Evolutionary conservation across 37 sponge, comb jelly and placozoan genomes (phyloP).

Genomic region (Beroe forskalii): DNA sequence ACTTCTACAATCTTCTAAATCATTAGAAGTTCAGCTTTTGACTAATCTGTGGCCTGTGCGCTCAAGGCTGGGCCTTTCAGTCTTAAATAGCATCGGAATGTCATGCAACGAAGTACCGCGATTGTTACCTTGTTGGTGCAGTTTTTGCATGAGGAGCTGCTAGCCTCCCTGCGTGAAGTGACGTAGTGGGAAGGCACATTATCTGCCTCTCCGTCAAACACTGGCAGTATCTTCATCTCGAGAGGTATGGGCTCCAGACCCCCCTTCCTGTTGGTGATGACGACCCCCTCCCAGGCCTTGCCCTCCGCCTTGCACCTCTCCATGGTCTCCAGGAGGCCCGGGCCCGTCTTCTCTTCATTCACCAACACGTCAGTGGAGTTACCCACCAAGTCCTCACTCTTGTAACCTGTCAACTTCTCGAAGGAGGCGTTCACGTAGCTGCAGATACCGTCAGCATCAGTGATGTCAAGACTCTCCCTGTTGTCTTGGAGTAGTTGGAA

Average conservation of each 20-base stretch:
- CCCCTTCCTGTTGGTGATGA: not conserved
- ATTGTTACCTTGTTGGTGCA: conserved; percentile 10
- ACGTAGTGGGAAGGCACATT: conserved; percentile 45
- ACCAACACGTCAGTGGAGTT: conserved; percentile 35
- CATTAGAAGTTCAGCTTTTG: too few species aligned
- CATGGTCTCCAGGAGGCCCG: conserved; percentile 10
- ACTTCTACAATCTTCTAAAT: too few species aligned
- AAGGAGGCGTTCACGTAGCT: conserved; percentile 39
- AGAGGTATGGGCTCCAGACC: conserved; percentile 33
- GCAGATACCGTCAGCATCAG: conserved; percentile 44
- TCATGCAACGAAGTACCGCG: too few species aligned
- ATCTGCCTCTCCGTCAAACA: conserved; percentile 37
- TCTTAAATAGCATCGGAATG: too few species aligned
- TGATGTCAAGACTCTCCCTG: conserved; percentile 36
- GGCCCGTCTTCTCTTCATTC: conserved; percentile 40
- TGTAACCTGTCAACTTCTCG: conserved; percentile 48
- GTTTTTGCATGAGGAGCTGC: not conserved
- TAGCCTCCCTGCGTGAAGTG: not conserved
- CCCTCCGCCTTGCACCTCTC: conserved; percentile 37
- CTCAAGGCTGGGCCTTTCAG: too few species aligned
- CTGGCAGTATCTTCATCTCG: conserved; percentile 53
- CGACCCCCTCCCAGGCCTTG: conserved; percentile 43
- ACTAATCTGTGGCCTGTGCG: too few species aligned
- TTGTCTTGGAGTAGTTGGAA: conserved; percentile 32
- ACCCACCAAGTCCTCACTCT: conserved; percentile 23